Base-by-base conservation (phyloP, 2,888 invertebrate species). In the Hyles lineata region DNA sequence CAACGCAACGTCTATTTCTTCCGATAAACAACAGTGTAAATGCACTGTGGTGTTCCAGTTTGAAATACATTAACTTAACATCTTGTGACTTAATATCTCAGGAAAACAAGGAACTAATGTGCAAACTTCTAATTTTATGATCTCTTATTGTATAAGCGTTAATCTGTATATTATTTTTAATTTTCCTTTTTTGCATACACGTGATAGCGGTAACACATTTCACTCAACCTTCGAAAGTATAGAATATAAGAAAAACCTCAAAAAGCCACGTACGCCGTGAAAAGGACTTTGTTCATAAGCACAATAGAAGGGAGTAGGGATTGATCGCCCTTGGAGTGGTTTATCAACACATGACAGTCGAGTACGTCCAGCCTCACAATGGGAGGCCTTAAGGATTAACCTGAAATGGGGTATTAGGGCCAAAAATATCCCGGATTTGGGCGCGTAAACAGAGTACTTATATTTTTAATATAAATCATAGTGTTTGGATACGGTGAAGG, bases 321-420 rank as follows among this genome's bases (percentile, higher is more conserved):
- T 84, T 84, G 86, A 85, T 86, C 82, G 84, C 82, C 82, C 80
- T 84, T 82, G 72, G 83, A 82, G 82, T 83, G 82, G 84, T 86
- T 86, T 88, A 88, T 88, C 88, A 85, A 85, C 78, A 80, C 81
- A 78, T 80, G 76, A 79, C 86, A 85, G 87, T 83, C 82, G 82
- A 82, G 83, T 84, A 75, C 77, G 77, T 77, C 81, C 82, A 81
- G 43, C 43, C 11, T 3, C 79, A 83, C 80, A 81, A 81, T 78
- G 81, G 82, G 77, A 72, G 70, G 77, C 77, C 75, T 75, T 80
- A 79, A 77, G 82, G 86, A 86, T 87, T 87, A 84, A 86, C 80
- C 81, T 80, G 80, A 76, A 80, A 78, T 76, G 79, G 78, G 80
- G 76, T 82, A 81, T 83, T 83, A 84, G 76, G 21, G 23, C 23